These are phyloP conservation scores for Pristionchus exspectatus DNA, from an alignment of 2,888 invertebrate genomes.

Conservation along the genomic window DNA sequence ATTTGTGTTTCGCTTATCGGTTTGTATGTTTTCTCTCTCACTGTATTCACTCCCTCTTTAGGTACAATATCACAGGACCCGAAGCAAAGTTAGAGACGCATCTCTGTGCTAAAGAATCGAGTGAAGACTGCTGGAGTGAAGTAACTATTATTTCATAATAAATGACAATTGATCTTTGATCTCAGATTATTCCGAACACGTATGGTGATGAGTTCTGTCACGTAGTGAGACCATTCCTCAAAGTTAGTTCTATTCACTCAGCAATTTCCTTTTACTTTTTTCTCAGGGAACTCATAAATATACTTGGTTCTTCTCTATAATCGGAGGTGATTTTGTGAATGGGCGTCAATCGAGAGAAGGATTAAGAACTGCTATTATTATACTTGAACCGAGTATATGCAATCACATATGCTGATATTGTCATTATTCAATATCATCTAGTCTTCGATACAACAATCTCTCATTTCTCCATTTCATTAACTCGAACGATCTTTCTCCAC, in stretches of 20 bases:
- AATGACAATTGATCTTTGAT: constrained; percentile 12
- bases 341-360: constrained; percentile 26
- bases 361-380: constrained; percentile 60
- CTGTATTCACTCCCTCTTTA: constrained; percentile 47
- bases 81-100: constrained; percentile 71
- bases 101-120: constrained; percentile 70
- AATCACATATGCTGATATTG: constrained; percentile 63
- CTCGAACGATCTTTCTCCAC: too few relatives aligned
- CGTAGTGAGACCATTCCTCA: constrained; percentile 68
- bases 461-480: background rate
- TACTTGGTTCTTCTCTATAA: constrained; percentile 47
- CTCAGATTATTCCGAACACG: constrained; percentile 58
- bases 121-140: constrained; percentile 65
- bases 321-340: constrained; percentile 35
- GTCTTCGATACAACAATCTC: background rate
- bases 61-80: constrained; percentile 72
- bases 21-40: constrained; percentile 56
- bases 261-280: background rate
- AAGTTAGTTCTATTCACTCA: constrained; percentile 16
- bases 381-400: constrained; percentile 65
- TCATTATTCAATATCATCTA: background rate
- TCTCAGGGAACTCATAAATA: constrained; percentile 48
- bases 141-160: background rate
- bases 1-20: constrained; percentile 74
- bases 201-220: constrained; percentile 71